Conservation (phyloP, 1,140 invertebrate genomes). For the Hormaphis cornu region DNA sequence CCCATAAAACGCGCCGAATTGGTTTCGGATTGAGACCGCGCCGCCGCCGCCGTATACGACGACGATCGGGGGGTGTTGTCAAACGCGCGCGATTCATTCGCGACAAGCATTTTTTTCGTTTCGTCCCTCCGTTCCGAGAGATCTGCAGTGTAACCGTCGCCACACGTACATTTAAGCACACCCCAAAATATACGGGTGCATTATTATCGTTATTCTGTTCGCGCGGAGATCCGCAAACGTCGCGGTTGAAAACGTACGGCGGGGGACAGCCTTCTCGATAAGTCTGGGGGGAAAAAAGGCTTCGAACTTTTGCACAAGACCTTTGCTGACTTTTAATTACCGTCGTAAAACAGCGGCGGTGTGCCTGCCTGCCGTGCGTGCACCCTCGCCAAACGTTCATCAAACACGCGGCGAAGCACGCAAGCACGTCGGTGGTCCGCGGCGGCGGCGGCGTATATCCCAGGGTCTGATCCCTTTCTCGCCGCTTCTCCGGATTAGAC, state of each 20-base stretch:
- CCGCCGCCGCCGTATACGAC: too few species aligned
- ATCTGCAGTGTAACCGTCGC: too few species aligned
- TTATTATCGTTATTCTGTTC: too few species aligned
- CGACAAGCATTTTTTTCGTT: too few species aligned
- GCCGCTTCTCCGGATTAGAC: constrained; percentile 27
- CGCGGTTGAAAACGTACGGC: too few species aligned
- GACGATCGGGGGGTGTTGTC: too few species aligned
- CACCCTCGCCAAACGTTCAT: constrained; percentile 19
- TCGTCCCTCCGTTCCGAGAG: too few species aligned
- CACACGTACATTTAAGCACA: background rate
- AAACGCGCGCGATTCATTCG: too few species aligned
- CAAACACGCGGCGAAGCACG: constrained; percentile 24
- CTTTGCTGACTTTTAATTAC: constrained; percentile 32
- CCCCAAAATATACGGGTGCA: background rate
- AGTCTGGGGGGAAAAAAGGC: background rate
- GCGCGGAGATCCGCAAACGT: too few species aligned
- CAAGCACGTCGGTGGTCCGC: constrained; percentile 21
- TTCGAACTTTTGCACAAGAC: constrained; percentile 9
- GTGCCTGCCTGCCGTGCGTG: background rate
- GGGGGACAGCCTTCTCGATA: too few species aligned
- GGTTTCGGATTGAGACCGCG: constrained; percentile 7
- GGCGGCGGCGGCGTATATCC: too few species aligned
- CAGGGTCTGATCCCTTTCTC: constrained; percentile 17
- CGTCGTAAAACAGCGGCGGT: constrained; percentile 14
- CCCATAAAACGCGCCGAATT: background rate